phyloP scores from a whole-genome alignment of 2,113 vertebrate species.

The Ctenodactylus gundi region DNA sequence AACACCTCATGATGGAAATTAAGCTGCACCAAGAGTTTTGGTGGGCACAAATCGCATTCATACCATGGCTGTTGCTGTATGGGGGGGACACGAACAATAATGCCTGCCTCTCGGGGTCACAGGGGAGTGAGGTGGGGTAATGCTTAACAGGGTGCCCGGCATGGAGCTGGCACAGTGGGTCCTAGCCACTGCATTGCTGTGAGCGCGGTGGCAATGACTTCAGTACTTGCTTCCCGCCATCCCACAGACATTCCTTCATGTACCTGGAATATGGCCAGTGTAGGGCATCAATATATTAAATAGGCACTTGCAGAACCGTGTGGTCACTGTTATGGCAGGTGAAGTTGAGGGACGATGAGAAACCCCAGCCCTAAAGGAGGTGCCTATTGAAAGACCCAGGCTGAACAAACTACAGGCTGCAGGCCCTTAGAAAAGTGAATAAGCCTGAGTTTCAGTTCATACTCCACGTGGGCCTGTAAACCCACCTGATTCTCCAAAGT shows the following conservation, averaged over 20 bases:
- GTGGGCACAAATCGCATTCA: neutral
- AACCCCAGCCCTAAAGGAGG: neutral
- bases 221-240: neutral
- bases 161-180: neutral
- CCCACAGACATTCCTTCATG: neutral
- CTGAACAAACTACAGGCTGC: too few relatives aligned
- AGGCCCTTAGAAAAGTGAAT: too few relatives aligned
- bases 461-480: too few relatives aligned
- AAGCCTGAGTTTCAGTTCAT: too few relatives aligned
- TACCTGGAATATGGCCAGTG: neutral
- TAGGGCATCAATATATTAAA: too few relatives aligned
- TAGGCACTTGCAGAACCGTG: neutral
- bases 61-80: neutral
- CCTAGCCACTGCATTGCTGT: neutral
- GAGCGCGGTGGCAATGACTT: neutral
- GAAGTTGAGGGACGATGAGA: neutral
- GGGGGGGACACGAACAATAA: neutral
- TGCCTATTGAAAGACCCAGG: too few relatives aligned
- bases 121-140: neutral
- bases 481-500: too few relatives aligned
- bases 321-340: neutral
- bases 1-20: neutral
- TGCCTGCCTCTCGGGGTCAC: neutral
- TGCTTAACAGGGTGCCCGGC: neutral
- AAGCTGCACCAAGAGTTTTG: neutral